phyloP scores from a whole-genome alignment of 2,797 vertebrate genomes.

The Acipenser oxyrinchus region DNA sequence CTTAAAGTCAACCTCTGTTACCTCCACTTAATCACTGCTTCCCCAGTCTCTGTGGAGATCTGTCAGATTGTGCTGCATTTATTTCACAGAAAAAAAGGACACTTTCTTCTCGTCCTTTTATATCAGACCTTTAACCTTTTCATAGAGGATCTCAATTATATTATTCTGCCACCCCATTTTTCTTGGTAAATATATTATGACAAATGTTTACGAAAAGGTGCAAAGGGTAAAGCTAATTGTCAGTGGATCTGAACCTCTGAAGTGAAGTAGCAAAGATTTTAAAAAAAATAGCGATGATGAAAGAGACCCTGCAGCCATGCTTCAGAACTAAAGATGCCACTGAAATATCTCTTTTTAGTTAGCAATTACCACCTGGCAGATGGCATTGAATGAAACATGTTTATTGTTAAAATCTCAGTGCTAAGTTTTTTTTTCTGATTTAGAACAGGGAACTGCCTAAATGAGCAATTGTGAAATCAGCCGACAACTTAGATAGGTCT shows the following conservation, averaged over 20 bases:
- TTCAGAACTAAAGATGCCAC: slow-evolving; percentile 33
- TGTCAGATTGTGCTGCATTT: slow-evolving; percentile 21
- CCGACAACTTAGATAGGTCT: no score
- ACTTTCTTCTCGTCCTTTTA: slow-evolving; percentile 1
- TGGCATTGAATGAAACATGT: slow-evolving; percentile 21
- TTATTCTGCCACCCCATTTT: neutral
- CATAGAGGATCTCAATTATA: neutral
- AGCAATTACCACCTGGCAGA: slow-evolving; percentile 3
- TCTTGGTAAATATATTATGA: neutral
- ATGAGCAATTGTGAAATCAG: no score
- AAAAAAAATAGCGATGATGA: slow-evolving; percentile 38
- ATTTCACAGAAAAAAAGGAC: slow-evolving; percentile 28
- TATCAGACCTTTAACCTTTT: neutral
- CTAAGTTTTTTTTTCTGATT: no score
- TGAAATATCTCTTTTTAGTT: slow-evolving; percentile 38
- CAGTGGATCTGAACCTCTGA: slow-evolving; percentile 18
- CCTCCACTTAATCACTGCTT: slow-evolving; percentile 62
- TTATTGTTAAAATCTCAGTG: neutral
- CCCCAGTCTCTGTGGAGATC: slow-evolving; percentile 34
- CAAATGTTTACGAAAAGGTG: slow-evolving; percentile 8
- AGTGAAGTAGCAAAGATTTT: slow-evolving; percentile 18
- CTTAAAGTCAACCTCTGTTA: slow-evolving; percentile 61
- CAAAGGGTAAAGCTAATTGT: slow-evolving; percentile 27
- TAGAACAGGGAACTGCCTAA: no score
- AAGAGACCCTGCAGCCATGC: slow-evolving; percentile 28